Base-by-base conservation (phyloP, 30 jellyfish, hydroid and myxozoan genomes). In the Aurelia sp. region DNA sequence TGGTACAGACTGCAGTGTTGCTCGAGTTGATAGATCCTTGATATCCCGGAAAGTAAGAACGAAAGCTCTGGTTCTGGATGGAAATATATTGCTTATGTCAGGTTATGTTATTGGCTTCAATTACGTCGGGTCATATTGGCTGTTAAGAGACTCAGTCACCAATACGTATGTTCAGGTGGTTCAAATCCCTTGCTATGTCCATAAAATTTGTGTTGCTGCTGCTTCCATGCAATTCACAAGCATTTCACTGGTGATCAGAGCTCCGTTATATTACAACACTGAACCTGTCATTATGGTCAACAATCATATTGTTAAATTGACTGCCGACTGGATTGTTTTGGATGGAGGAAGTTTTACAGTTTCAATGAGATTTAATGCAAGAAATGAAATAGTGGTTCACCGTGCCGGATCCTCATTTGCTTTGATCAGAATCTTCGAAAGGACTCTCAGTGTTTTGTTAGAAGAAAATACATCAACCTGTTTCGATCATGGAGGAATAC, bases 1-100 rank as follows among this genome's bases (percentile, higher is more conserved):
- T 5, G 94, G 94, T 18, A 62, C 27, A n/a, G 77, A 85, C 62
- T 85, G 94, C 40, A 78, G 81, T 52, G 38, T 82, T 20, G 92
- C 80, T 4, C 16, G 47, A 64, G 40, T 82, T 22, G 77, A 44
- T 13, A 44, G 44, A 40, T 13, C 60, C 3, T 20, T 51, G 18
- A 8, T 58, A 8, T 40, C 9, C 13, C 22, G 64, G 50, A 13
- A 52, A 40, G 16, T 20, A 33, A n/a, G 5, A 52, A 4, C 62
- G 15, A 18, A 40, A 69, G 51, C 86, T 16, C 72, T 68, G 71
- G 9, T 70, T 2, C 22, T 72, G n/a, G 88, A 50, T 24, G 94
- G 88, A 15, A 61, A 35, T 41, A 55, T 74, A 33, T 35, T 85
- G 63, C 76, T 74, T 10, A 21, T 44, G 16, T 72, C 88, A 8